Base-by-base conservation (phyloP, 2,888 invertebrate genomes). In the Ichneumoninae sp. region DNA sequence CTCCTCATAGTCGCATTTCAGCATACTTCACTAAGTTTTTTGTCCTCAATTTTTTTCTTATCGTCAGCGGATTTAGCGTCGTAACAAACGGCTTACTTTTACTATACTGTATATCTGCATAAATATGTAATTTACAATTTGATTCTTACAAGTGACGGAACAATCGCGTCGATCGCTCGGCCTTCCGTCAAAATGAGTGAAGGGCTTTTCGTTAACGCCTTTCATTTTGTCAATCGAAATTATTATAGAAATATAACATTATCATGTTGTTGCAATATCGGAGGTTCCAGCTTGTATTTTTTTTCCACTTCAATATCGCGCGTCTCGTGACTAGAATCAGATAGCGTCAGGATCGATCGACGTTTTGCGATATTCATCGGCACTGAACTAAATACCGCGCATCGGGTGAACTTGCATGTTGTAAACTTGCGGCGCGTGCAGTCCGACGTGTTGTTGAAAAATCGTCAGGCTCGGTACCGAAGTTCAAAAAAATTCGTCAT, bases 111-210 rank as follows among this genome's bases (percentile, higher is more conserved):
- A 52, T 33, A 70, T 30, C 26, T 69, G 33, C 36, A 71, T 70
- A 71, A 73, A 57, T 76, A 75, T 73, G 57, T 60, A 68, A 77
- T 83, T 81, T 81, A 77, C 71, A 77, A 71, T 81, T 81, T 77
- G 52, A 73, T 77, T 83, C 47, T 68, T 77, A 83, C 77, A 81
- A 81, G 77, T 74, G 54, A 77, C 77, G 6, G 6, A 30, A 13
- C 47, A 30, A 22, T 70, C 5, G 36, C 52, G 7, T 7, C 13
- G n/a, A 30, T 63, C 60, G 30, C 16, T 30, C 60, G 16, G 60
- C 33, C 30, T 26, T 52, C 4, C 16, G 44, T 47, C 2, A 22
- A 26, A 57, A 57, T 13, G 1, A 63, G 30, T n/a, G n/a, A 63
- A 16, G 10, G 30, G 60, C 60, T 26, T 19, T 52, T 52, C 19